Conservation (phyloP, 1,140 invertebrate species). For the Leptinotarsa texana region DNA sequence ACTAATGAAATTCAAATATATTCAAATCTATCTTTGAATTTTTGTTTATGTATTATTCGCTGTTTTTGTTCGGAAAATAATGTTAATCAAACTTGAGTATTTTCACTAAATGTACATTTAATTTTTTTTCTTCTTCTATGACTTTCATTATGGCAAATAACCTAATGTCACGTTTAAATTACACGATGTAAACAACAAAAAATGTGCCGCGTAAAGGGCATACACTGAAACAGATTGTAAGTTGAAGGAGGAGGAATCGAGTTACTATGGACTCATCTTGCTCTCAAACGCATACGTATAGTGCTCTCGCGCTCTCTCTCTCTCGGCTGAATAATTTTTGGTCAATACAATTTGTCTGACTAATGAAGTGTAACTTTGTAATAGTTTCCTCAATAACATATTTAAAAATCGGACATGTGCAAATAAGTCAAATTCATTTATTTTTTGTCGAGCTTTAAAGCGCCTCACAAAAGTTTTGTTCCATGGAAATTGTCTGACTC, state of each 20-base stretch:
- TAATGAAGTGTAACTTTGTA: constrained; percentile 11
- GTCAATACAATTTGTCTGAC: constrained; percentile 19
- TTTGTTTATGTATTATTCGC: constrained; percentile 28
- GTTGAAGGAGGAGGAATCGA: neutral
- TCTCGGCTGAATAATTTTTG: too few species aligned
- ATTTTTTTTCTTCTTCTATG: constrained; percentile 19
- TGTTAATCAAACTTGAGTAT: constrained; percentile 30
- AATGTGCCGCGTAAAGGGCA: constrained; percentile 9
- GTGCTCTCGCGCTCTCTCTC: too few species aligned
- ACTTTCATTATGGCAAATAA: constrained; percentile 13
- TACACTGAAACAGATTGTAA: neutral
- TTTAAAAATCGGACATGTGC: constrained; percentile 24
- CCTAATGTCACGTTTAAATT: neutral
- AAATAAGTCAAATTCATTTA: constrained; percentile 13
- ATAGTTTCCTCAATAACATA: constrained; percentile 21
- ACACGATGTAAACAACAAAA: constrained; percentile 23
- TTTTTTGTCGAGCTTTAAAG: constrained; percentile 22
- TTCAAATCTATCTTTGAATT: constrained; percentile 27
- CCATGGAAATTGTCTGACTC: constrained; percentile 21
- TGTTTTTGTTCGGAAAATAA: constrained; percentile 35
- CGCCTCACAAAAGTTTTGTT: constrained; percentile 14
- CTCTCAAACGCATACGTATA: too few species aligned
- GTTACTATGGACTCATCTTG: constrained; percentile 3
- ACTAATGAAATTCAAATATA: too few species aligned
- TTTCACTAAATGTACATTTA: constrained; percentile 35